Conservation (phyloP, 2,113 vertebrate species). For the Myotis brandtii region DNA sequence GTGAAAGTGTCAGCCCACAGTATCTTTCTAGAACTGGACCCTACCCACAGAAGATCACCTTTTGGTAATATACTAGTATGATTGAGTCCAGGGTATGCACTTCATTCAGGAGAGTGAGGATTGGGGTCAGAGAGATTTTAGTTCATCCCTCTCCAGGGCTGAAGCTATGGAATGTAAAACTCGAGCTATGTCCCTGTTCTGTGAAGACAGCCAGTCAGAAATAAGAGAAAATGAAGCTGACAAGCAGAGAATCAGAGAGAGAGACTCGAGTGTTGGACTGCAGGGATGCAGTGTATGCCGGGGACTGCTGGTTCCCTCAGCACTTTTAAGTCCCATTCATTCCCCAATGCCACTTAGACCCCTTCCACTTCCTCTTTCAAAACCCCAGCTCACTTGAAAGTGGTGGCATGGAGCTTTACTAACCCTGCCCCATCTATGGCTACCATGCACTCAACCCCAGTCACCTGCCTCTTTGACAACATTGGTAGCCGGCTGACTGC, state of each 20-base stretch:
- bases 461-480: accelerated
- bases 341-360: too few species aligned
- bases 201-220: background rate
- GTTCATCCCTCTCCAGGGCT: background rate
- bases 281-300: background rate
- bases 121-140: background rate
- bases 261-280: accelerated
- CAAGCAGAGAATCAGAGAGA: background rate
- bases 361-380: background rate
- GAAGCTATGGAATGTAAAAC: background rate
- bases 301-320: background rate
- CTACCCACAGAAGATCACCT: too few species aligned
- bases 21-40: background rate
- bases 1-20: background rate
- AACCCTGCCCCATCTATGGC: accelerated
- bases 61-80: background rate
- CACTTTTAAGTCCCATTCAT: accelerated
- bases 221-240: background rate
- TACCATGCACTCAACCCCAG: accelerated
- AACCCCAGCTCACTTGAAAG: background rate
- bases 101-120: background rate
- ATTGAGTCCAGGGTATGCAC: accelerated
- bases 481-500: too few species aligned
- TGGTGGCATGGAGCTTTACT: background rate
- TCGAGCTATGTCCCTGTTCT: background rate